Percentiles rank a stretch among this genome's conserved stretches.
Evolutionary conservation across 2,888 invertebrate genomes (phyloP).

Genomic region (Dastarcus helophoroides): DNA sequence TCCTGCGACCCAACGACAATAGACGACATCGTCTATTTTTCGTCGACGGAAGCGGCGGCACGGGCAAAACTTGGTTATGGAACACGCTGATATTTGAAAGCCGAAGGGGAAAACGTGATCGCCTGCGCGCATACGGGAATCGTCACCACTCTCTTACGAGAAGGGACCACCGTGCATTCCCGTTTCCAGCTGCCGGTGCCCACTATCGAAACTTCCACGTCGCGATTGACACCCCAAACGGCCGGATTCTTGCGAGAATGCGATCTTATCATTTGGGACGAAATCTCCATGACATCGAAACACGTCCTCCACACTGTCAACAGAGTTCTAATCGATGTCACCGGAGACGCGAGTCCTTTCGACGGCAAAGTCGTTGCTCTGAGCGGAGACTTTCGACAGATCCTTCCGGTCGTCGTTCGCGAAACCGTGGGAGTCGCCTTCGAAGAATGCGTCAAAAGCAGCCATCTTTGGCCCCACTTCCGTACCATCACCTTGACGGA

Average conservation of each 20-base stretch:
- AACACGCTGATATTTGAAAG: background rate
- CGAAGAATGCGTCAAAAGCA: constrained; percentile 7
- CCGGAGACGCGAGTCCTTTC: constrained; percentile 8
- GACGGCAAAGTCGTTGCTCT: constrained; percentile 10
- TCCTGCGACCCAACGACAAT: background rate
- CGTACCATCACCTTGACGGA: constrained; percentile 3
- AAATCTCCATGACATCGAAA: constrained; percentile 7
- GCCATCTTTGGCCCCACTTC: constrained; percentile 10
- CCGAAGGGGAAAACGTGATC: background rate
- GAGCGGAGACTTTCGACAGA: constrained; percentile 5
- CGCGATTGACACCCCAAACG: background rate
- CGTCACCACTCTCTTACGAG: background rate
- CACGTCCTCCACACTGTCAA: constrained; percentile 5
- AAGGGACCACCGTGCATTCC: background rate
- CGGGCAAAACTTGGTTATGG: background rate
- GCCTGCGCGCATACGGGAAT: constrained; percentile 2
- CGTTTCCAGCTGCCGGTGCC: background rate
- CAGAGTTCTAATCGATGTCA: constrained; percentile 9
- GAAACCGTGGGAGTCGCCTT: background rate
- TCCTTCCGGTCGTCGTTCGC: constrained; percentile 3
- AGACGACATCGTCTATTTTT: constrained; percentile 1
- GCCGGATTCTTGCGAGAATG: no score
- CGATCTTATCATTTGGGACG: constrained; percentile 5
- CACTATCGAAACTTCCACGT: background rate
- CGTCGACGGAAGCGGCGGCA: background rate